phyloP scores from a whole-genome alignment of 2,797 vertebrate genomes.

The Acrossocheilus wenchowensis region DNA sequence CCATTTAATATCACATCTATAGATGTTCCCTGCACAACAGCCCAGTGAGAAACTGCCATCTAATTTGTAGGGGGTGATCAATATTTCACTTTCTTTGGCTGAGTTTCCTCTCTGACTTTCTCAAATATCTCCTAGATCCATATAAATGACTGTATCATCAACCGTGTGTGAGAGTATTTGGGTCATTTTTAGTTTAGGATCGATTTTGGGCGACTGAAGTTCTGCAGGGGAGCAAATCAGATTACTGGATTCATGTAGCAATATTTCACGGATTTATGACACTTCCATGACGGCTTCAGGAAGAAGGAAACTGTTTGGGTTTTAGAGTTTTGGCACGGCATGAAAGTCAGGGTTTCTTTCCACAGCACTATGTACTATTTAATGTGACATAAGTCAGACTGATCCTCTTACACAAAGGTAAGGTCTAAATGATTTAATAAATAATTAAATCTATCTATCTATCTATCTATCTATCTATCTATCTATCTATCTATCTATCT shows the following conservation, averaged over 20 bases:
- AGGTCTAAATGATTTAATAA: no score
- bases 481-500: not conserved
- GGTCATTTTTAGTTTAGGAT: slow-evolving; percentile 21
- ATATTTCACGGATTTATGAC: slow-evolving; percentile 35
- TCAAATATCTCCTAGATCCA: slow-evolving; percentile 10
- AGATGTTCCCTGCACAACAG: not conserved
- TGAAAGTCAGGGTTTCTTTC: not conserved
- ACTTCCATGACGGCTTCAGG: not conserved
- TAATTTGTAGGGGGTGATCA: slow-evolving; percentile 8
- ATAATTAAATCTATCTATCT: no score
- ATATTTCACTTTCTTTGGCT: slow-evolving; percentile 6
- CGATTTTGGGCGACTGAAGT: slow-evolving; percentile 18
- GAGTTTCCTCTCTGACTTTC: not conserved
- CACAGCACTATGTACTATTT: not conserved
- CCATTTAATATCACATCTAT: not conserved
- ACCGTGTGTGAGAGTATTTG: not conserved
- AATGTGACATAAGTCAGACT: not conserved
- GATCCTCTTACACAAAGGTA: not conserved
- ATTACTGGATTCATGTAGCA: slow-evolving; percentile 18
- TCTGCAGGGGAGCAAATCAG: slow-evolving; percentile 13
- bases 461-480: no score
- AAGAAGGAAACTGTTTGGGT: not conserved
- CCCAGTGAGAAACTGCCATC: slow-evolving; percentile 5
- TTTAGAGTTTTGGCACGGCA: not conserved
- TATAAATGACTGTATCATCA: slow-evolving; percentile 22